These are phyloP conservation scores for Macrocentrus cingulum DNA, from an alignment of 1,140 invertebrate genomes.

Conservation along the genomic window DNA sequence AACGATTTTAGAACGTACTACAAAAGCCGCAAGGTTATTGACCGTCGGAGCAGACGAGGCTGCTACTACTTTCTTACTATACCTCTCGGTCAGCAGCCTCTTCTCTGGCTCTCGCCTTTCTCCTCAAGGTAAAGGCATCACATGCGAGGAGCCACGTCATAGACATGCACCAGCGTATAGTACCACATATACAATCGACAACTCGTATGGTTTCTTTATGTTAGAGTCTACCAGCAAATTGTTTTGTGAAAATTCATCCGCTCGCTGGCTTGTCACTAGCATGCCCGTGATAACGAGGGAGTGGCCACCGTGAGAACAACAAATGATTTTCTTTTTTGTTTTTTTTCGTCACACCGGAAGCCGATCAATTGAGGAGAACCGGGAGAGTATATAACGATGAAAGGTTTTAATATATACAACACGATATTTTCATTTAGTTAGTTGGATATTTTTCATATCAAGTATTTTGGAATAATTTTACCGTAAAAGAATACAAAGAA, in stretches of 20 bases:
- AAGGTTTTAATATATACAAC: too few relatives aligned
- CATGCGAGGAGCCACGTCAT: conserved; percentile 10
- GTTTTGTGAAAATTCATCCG: too few relatives aligned
- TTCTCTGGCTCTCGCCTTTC: conserved; percentile 42
- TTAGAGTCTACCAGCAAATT: too few relatives aligned
- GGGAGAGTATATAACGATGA: too few relatives aligned
- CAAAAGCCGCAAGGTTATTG: conserved; percentile 19
- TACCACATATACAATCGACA: too few relatives aligned
- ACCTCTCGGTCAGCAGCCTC: conserved; percentile 7
- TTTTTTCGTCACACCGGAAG: conserved; percentile 16
- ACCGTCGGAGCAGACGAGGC: conserved; percentile 15
- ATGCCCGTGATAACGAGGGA: too few relatives aligned
- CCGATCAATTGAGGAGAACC: conserved; percentile 2
- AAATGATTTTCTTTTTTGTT: background rate
- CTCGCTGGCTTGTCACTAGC: too few relatives aligned
- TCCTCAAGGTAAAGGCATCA: conserved; percentile 32
- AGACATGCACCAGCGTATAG: conserved; percentile 5
- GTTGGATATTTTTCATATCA: too few relatives aligned
- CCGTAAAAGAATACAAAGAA: background rate
- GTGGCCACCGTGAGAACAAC: background rate
- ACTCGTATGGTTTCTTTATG: too few relatives aligned
- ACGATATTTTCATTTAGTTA: too few relatives aligned
- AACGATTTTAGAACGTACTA: too few relatives aligned
- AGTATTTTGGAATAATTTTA: too few relatives aligned
- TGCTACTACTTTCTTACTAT: background rate